These are phyloP conservation scores for Drosophila lacteicornis DNA, from an alignment of 1,140 invertebrate species.

Conservation along the genomic window DNA sequence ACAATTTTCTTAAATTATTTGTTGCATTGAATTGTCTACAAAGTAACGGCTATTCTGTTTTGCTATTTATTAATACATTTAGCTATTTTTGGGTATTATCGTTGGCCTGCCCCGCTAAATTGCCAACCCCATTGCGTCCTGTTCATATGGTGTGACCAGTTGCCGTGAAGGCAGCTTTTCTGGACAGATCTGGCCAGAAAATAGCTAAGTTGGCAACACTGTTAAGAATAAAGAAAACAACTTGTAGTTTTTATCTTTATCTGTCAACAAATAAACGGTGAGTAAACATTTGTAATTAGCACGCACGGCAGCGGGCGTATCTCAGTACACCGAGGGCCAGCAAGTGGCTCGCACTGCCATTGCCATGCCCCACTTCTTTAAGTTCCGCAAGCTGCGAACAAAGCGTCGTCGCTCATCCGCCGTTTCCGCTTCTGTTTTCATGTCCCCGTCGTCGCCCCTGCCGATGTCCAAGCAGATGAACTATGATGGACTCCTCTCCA, in stretches of 20 bases:
- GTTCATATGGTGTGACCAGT: too few relatives aligned
- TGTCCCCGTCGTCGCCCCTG: slow-evolving; percentile 30
- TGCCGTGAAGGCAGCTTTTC: too few relatives aligned
- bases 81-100: too few relatives aligned
- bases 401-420: slow-evolving; percentile 65
- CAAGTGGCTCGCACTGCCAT: slow-evolving; percentile 51
- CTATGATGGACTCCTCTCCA: slow-evolving; percentile 81
- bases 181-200: too few relatives aligned
- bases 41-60: too few relatives aligned
- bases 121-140: too few relatives aligned
- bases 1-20: too few relatives aligned
- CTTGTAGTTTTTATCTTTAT: slow-evolving; percentile 74
- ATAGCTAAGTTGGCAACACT: too few relatives aligned
- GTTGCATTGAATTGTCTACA: too few relatives aligned
- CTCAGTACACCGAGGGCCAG: slow-evolving; percentile 55
- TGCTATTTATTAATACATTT: too few relatives aligned
- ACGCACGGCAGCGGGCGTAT: slow-evolving; percentile 51
- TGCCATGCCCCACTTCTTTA: slow-evolving; percentile 68
- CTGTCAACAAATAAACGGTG: slow-evolving; percentile 82
- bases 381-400: slow-evolving; percentile 65
- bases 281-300: slow-evolving; percentile 80
- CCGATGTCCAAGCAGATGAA: slow-evolving; percentile 72
- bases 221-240: slow-evolving; percentile 57
- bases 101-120: too few relatives aligned
- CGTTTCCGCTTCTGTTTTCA: slow-evolving; percentile 39